Percentiles rank a stretch among this genome's conserved stretches.
These are phyloP conservation scores for Pachyramphus minor DNA, from an alignment of 2,113 vertebrate species.

Conservation along the genomic window DNA sequence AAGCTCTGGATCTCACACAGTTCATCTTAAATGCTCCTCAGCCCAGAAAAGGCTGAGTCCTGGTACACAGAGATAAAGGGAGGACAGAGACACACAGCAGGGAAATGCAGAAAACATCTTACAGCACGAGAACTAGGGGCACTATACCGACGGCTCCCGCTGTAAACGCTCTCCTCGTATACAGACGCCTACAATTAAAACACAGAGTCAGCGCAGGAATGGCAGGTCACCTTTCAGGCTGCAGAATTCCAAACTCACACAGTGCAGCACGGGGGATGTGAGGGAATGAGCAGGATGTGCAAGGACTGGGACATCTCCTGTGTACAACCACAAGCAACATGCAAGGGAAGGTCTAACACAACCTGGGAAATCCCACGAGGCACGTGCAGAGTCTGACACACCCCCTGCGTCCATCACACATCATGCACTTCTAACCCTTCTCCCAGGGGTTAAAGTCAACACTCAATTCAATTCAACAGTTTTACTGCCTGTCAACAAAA, in stretches of 20 bases:
- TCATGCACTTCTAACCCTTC: neutral
- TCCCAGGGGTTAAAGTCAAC: neutral
- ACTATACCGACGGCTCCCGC: slow-evolving; percentile 68
- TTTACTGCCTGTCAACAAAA: neutral
- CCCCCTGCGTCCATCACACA: neutral
- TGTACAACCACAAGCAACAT: neutral
- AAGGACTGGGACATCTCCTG: neutral
- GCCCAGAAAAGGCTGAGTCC: neutral
- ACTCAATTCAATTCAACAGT: no score
- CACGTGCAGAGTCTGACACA: neutral
- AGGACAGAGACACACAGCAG: neutral
- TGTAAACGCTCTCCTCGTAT: slow-evolving; percentile 76
- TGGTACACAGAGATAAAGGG: neutral
- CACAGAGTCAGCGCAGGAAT: slow-evolving; percentile 19
- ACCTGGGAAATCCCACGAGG: fast-evolving
- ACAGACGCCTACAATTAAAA: slow-evolving; percentile 73
- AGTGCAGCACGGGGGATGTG: neutral
- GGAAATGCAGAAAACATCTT: slow-evolving; percentile 66
- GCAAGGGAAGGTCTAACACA: neutral
- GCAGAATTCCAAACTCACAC: neutral
- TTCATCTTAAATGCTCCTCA: fast-evolving
- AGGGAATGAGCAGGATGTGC: neutral
- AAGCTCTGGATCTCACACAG: neutral
- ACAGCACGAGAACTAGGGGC: slow-evolving; percentile 75
- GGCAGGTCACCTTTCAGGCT: neutral